Evolutionary conservation across 2,888 invertebrate genomes (phyloP).

Genomic region (Drosophila rellima): DNA sequence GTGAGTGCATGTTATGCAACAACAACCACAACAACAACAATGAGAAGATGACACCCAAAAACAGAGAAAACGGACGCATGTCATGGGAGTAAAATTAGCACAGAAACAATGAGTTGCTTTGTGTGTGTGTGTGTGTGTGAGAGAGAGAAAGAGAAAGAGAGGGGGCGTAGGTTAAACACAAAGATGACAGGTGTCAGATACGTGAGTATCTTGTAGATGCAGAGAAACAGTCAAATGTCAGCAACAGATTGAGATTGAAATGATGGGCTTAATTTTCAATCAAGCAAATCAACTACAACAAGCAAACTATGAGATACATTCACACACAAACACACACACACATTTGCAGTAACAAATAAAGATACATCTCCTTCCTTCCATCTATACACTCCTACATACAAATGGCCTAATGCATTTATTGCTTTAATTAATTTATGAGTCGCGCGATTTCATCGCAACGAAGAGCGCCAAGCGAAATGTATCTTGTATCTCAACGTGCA

Average conservation of each 20-base stretch:
- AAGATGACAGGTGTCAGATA: slow-evolving; percentile 82
- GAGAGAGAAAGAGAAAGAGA: neutral
- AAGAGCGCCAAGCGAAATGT: slow-evolving; percentile 32
- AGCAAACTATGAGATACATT: slow-evolving; percentile 6
- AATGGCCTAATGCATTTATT: slow-evolving; percentile 64
- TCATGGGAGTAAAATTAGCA: slow-evolving; percentile 64
- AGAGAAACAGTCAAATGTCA: slow-evolving; percentile 50
- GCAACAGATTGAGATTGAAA: slow-evolving; percentile 37
- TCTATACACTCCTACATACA: no score
- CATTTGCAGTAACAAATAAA: slow-evolving; percentile 4
- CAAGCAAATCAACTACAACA: slow-evolving; percentile 24
- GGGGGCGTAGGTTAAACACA: slow-evolving; percentile 65
- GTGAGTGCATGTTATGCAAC: slow-evolving; percentile 44
- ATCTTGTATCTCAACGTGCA: slow-evolving; percentile 33
- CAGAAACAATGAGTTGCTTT: slow-evolving; percentile 17
- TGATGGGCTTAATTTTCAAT: slow-evolving; percentile 60
- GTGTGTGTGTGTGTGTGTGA: neutral
- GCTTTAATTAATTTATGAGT: slow-evolving; percentile 83
- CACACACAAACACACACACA: neutral
- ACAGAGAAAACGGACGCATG: slow-evolving; percentile 32
- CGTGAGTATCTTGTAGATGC: slow-evolving; percentile 54
- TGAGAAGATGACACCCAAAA: slow-evolving; percentile 10
- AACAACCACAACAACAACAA: slow-evolving; percentile 30
- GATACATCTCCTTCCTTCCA: neutral
- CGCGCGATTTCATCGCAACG: slow-evolving; percentile 73